These are phyloP conservation scores for Chelidonichthys spinosus DNA, from an alignment of 2,797 vertebrate genomes.

Conservation along the genomic window DNA sequence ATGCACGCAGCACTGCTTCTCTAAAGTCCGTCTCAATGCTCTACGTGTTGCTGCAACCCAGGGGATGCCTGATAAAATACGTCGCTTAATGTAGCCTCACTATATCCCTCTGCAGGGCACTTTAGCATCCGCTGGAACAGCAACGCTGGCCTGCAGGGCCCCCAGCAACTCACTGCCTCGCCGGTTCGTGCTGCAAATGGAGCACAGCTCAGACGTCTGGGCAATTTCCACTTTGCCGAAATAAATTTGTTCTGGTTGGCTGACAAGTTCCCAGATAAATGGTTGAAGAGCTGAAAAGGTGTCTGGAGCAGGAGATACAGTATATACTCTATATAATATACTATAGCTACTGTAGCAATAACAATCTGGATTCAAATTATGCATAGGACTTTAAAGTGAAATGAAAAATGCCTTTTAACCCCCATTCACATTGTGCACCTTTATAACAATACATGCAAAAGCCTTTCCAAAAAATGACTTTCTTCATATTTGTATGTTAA, in stretches of 20 bases:
- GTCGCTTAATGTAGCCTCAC: slow-evolving; percentile 17
- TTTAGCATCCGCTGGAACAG: slow-evolving; percentile 25
- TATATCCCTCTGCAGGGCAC: slow-evolving; percentile 40
- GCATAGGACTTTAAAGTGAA: too few relatives aligned
- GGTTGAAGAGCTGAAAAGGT: neutral
- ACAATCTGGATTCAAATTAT: too few relatives aligned
- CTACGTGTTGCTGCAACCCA: slow-evolving; percentile 19
- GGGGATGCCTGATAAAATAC: slow-evolving; percentile 28
- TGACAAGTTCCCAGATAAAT: slow-evolving; percentile 14
- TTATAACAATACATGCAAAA: too few relatives aligned
- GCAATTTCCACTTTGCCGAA: neutral
- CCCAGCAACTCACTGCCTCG: neutral
- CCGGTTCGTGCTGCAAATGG: slow-evolving; percentile 14
- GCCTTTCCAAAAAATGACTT: too few relatives aligned
- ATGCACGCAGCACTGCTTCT: neutral
- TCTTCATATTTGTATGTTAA: too few relatives aligned
- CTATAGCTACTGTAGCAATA: neutral
- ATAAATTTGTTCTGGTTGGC: neutral
- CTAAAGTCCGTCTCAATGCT: neutral
- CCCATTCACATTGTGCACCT: too few relatives aligned
- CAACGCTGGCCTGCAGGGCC: neutral
- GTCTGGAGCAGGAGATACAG: neutral
- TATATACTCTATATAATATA: neutral
- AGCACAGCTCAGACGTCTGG: slow-evolving; percentile 11
- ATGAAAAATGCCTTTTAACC: too few relatives aligned